Evolutionary conservation across 2,888 invertebrate species (phyloP), one percentile per base, ranked within the genome.

Genomic region (Amblyjoppa fuscipennis): DNA sequence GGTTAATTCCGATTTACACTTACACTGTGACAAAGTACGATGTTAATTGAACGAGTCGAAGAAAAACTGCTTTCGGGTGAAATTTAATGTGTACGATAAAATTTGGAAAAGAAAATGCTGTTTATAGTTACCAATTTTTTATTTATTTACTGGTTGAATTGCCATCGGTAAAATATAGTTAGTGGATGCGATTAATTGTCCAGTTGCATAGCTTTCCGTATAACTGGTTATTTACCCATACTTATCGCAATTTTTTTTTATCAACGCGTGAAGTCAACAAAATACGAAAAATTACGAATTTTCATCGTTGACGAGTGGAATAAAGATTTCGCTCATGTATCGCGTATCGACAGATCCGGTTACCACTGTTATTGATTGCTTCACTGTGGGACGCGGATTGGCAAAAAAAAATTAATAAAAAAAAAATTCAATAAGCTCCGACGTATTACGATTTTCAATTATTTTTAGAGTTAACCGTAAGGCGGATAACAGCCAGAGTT

Each of bases 391-490:
- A 28, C 59, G 28, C 28, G 28, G 28, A 11, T 59, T 25, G 28
- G 28, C 11, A 11, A 59, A 28, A 28, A 56, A 25, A 59, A 49
- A 13, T 49, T 28, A 25, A 59, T 4, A 2, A 28, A 13, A 13
- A 25, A 59, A 56, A 56, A 28, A 25, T 13, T 28, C 28, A 28
- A 59, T 59, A 59, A 59, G 59, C 59, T 28, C 13, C 25, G 28
- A 28, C 20, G 28, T 59, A 51, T 28, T 25, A 70, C 49, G 25
- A 34, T 7, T 56, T 41, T 59, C 45, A 59, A 61, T 61, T 74
- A 74, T 74, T 74, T 45, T 25, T 45, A 16, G 28, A 59, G 59
- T 59, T 25, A 28, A 59, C 25, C 28, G 28, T 59, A 74, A 51
- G 31, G 20, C 11, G 13, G 38, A 34, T 34, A 76, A 64, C 31